Percentiles rank a stretch among this genome's conserved stretches.
Conservation (phyloP, 2,797 vertebrate species). For the Acrossocheilus fasciatus region DNA sequence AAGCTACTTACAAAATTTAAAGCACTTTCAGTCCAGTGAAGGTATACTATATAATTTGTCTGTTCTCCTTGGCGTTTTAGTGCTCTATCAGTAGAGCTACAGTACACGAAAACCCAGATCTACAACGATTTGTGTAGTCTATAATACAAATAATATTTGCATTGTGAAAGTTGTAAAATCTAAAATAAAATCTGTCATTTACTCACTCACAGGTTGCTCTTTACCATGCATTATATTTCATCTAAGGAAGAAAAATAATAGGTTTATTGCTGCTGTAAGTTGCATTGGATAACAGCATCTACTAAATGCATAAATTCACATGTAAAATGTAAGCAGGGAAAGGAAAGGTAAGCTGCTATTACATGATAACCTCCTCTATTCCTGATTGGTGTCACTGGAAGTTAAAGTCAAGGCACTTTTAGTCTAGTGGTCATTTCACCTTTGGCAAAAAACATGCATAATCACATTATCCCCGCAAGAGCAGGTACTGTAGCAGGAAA, state of each 20-base stretch:
- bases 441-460: conserved; percentile 14
- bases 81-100: neutral
- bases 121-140: neutral
- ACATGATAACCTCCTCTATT: neutral
- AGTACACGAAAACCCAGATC: neutral
- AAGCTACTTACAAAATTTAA: neutral
- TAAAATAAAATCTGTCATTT: neutral
- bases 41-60: too few species aligned
- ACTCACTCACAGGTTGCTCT: neutral
- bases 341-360: neutral
- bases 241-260: neutral
- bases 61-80: neutral
- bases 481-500: neutral
- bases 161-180: too few species aligned
- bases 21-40: neutral
- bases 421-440: neutral
- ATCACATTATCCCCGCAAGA: neutral
- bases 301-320: neutral
- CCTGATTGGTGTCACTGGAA: neutral
- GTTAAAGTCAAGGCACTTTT: neutral
- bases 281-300: neutral
- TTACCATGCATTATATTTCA: neutral
- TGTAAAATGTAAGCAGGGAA: neutral
- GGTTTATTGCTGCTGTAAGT: neutral
- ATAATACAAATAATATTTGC: neutral